These are phyloP conservation scores for Gymnothorax reevesii DNA, from an alignment of 2,797 vertebrate species.

Conservation along the genomic window DNA sequence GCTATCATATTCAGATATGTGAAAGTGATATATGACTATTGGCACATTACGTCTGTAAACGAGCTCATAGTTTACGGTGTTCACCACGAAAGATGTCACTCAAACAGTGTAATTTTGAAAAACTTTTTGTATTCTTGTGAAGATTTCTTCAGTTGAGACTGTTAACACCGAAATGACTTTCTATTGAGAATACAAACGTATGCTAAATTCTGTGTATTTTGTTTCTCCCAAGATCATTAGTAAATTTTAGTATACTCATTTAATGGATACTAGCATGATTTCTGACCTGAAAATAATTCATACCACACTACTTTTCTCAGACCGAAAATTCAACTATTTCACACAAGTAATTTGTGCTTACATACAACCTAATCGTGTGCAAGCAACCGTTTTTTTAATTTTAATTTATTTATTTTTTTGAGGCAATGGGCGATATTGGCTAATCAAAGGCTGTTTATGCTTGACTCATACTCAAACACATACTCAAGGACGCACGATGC, in stretches of 20 bases:
- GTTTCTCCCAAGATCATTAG: background rate
- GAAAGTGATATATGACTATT: background rate
- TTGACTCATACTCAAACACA: no score
- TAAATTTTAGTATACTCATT: background rate
- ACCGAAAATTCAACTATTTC: background rate
- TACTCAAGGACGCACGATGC: no score
- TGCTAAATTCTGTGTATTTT: background rate
- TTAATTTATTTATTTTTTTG: no score
- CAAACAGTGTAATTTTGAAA: background rate
- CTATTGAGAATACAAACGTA: background rate
- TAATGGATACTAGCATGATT: background rate
- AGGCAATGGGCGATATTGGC: no score
- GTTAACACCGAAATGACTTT: background rate
- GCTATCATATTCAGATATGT: background rate
- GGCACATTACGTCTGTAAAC: background rate
- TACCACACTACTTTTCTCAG: background rate
- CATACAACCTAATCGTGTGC: background rate
- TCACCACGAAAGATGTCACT: background rate
- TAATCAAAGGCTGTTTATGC: no score
- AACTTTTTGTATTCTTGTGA: background rate
- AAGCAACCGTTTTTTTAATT: background rate
- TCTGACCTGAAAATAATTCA: background rate
- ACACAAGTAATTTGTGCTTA: background rate
- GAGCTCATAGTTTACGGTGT: background rate
- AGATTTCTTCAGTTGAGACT: background rate